phyloP scores from a whole-genome alignment of 2,113 vertebrate genomes.

The Syngnathus floridae region DNA sequence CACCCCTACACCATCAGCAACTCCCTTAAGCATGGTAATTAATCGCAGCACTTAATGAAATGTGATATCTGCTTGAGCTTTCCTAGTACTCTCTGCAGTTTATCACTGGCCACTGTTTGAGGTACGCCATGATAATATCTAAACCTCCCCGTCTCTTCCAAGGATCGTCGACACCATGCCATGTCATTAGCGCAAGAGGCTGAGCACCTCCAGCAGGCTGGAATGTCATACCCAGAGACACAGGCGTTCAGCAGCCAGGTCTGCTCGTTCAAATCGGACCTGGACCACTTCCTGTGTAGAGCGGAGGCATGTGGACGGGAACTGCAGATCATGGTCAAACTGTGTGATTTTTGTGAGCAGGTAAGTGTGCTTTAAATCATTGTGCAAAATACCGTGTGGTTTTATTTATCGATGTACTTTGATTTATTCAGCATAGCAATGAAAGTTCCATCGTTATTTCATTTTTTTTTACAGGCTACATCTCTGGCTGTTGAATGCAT shows the following conservation, averaged over 20 bases:
- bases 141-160: conserved; percentile 1
- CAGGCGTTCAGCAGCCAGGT: conserved; percentile 61
- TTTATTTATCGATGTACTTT: too few relatives aligned
- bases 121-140: background rate
- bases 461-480: conserved; percentile 62
- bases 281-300: conserved; percentile 75
- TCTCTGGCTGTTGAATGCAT: conserved; percentile 73
- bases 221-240: conserved; percentile 58
- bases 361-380: conserved; percentile 51
- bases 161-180: conserved; percentile 77
- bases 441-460: background rate
- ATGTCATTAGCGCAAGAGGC: conserved; percentile 76
- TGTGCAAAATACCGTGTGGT: too few relatives aligned
- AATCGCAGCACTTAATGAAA: background rate
- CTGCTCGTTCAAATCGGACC: conserved; percentile 68
- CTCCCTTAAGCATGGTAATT: background rate
- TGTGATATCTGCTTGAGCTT: background rate
- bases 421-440: background rate
- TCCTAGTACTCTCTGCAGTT: background rate
- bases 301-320: conserved; percentile 75
- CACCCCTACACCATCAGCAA: too few relatives aligned
- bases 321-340: conserved; percentile 71
- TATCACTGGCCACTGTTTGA: background rate
- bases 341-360: conserved; percentile 78
- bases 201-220: conserved; percentile 49